Evolutionary conservation across 2,888 invertebrate species (phyloP).

Genomic region (Rutpela maculata): DNA sequence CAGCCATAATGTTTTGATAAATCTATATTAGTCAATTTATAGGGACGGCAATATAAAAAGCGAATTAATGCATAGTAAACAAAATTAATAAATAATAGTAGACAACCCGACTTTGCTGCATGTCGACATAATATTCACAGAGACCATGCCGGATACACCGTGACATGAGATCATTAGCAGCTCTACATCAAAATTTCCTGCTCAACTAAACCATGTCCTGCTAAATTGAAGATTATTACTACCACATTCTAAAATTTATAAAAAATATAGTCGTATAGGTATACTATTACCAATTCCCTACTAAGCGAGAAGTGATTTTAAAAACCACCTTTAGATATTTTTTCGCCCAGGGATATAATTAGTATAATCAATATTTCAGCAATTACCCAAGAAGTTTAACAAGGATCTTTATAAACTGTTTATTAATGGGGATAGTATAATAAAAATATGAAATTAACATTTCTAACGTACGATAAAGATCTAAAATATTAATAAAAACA

Average conservation of each 20-base stretch:
- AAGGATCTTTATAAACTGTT: no score
- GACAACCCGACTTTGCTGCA: constrained; percentile 22
- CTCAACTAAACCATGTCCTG: constrained; percentile 72
- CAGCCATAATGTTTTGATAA: not conserved
- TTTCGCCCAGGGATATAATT: no score
- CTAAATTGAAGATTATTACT: constrained; percentile 49
- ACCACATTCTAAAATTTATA: not conserved
- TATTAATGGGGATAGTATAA: no score
- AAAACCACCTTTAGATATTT: no score
- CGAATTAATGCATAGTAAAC: constrained; percentile 16
- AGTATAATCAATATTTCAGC: no score
- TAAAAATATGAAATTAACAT: no score
- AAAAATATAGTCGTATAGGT: no score
- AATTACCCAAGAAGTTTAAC: no score
- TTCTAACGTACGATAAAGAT: no score
- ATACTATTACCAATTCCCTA: no score
- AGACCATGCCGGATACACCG: constrained; percentile 66
- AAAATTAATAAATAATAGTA: constrained; percentile 10
- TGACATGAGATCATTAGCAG: constrained; percentile 71
- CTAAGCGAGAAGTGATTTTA: no score
- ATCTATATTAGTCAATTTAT: not conserved
- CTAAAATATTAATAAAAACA: no score
- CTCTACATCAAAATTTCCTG: constrained; percentile 72
- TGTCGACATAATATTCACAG: constrained; percentile 36
- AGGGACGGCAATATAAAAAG: not conserved